phyloP scores from a whole-genome alignment of 2,113 vertebrate genomes.

The Mus musculus region DNA sequence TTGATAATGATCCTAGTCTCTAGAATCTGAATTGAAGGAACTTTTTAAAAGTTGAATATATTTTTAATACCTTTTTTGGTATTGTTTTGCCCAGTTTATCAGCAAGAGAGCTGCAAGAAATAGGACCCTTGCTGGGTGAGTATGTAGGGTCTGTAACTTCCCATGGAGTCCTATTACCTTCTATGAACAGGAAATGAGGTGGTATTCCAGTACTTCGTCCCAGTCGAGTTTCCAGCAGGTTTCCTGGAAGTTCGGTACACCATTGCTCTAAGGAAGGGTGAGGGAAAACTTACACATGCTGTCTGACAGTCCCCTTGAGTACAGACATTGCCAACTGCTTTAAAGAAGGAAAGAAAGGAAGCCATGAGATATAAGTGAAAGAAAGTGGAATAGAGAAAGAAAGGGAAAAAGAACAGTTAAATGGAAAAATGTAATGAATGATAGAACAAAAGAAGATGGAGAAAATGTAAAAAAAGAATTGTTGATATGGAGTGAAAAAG shows the following conservation, averaged over 20 bases:
- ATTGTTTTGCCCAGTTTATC: not conserved
- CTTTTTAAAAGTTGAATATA: not conserved
- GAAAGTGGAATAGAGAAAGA: too few species aligned
- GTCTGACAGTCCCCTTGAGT: not conserved
- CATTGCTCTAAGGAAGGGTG: not conserved
- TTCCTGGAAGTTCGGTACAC: not conserved
- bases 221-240: not conserved
- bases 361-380: not conserved
- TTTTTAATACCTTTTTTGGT: not conserved
- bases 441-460: not conserved
- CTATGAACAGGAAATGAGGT: not conserved
- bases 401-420: too few species aligned
- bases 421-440: too few species aligned
- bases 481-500: not conserved
- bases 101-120: not conserved
- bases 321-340: not conserved
- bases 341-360: not conserved
- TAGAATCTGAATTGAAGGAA: too few species aligned
- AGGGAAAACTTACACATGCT: not conserved
- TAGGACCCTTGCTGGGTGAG: not conserved
- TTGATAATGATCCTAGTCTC: too few species aligned
- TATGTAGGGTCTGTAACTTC: not conserved
- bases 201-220: not conserved
- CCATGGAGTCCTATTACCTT: not conserved
- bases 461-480: not conserved